Evolutionary conservation across 2,113 vertebrate species (phyloP), one percentile per base, ranked within the genome.

Genomic region (Hepsetus odoe): DNA sequence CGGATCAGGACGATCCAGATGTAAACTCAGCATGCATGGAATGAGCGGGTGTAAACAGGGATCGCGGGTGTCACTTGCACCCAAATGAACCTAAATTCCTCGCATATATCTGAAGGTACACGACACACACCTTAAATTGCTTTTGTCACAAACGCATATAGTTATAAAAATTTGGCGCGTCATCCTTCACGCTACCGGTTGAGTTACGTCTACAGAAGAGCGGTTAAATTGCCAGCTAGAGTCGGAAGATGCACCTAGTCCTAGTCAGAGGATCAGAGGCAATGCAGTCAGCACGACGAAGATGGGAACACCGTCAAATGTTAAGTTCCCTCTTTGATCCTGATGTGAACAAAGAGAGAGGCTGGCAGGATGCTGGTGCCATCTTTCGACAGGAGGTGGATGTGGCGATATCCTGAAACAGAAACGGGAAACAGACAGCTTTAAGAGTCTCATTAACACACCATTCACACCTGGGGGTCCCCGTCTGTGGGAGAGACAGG

Each of bases 371-470:
- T 95, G 71, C 91, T 91, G 61, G 92, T 96, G 32, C 97, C 97
- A 0, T 99, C 97, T 86, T 86, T 96, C 72, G 97, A 98, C 77
- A 98, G 92, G 26, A 98, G 93, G 80, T 97, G 94, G 80, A 99
- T 93, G 81, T 98, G 97, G 75, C 96, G 95, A 86, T 97, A 99
- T 33, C 97, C 97, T 99, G 32, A 18, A 69, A 68, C 49, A 72
- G 2, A 64, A 69, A n/a, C 32, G 14, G 1, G 22, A 33, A 49
- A 73, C 44, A 13, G n/a, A n/a, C n/a, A n/a, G n/a, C n/a, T n/a
- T n/a, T n/a, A n/a, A n/a, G n/a, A n/a, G n/a, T n/a, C n/a, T n/a
- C n/a, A n/a, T n/a, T n/a, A n/a, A n/a, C n/a, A n/a, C n/a, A n/a
- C n/a, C n/a, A n/a, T n/a, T n/a, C n/a, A n/a, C n/a, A n/a, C n/a